Evolutionary conservation across 2,888 invertebrate species (phyloP).

Genomic region (Trachelus stipa): DNA sequence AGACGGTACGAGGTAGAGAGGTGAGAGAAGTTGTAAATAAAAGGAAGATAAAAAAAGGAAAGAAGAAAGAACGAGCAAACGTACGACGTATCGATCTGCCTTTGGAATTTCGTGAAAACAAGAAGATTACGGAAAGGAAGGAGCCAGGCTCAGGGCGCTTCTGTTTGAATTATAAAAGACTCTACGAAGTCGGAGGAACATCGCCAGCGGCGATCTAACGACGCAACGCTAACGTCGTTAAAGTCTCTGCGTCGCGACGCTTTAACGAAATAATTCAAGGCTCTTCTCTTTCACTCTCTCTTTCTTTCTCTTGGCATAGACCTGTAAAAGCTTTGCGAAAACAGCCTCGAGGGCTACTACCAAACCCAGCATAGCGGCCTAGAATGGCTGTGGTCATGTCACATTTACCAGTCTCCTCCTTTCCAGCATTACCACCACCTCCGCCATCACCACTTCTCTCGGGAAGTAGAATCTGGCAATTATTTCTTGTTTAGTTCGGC

Average conservation of each 20-base stretch:
- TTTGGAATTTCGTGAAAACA: not conserved
- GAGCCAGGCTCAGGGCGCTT: not conserved
- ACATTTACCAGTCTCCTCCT: not conserved
- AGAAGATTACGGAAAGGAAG: not conserved
- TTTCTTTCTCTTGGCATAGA: not conserved
- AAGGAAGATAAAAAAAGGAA: not conserved
- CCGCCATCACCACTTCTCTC: no score
- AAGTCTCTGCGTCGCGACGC: not conserved
- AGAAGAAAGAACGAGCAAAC: not conserved
- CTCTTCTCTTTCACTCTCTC: not conserved
- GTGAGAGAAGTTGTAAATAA: not conserved
- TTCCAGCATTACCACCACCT: no score
- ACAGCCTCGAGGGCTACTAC: not conserved
- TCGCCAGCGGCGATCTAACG: not conserved
- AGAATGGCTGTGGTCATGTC: not conserved
- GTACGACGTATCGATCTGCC: not conserved
- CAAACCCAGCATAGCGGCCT: no score
- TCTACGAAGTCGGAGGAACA: not conserved
- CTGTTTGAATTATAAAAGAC: not conserved
- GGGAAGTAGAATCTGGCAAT: slow-evolving; percentile 27
- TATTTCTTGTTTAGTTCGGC: slow-evolving; percentile 48
- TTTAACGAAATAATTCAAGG: not conserved
- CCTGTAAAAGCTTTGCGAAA: not conserved
- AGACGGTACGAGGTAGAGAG: not conserved
- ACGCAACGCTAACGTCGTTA: not conserved